Evolutionary conservation across 2,113 vertebrate species (phyloP), one percentile per base, ranked within the genome.

Genomic region (Platysternon megacephalum): DNA sequence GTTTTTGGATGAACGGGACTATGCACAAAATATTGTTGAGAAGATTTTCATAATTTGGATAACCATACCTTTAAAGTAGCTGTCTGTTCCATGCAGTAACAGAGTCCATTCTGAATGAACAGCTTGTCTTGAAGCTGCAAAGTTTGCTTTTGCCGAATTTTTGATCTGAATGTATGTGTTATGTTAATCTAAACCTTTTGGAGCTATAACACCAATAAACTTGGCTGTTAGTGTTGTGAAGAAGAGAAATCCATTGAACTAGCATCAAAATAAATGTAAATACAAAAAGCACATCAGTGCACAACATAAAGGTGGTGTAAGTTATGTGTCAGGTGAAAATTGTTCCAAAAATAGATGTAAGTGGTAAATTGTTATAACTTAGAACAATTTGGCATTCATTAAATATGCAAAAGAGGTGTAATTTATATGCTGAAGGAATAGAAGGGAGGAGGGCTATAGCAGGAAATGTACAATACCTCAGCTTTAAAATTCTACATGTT

Each of bases 1-100:
- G 6, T 52, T 35, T 82, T 42, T 65, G 1, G 2, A 22, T 85
- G 2, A 39, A 46, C 2, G 61, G 7, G 81, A 5, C 0, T 2
- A 11, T 10, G 44, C 1, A 53, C 32, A 84, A 61, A 90, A 52
- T 9, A 32, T 4, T 35, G 24, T 14, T 22, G 4, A 56, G 26
- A 91, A 91, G 21, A 0, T 6, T 79, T 32, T 84, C 84, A n/a
- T 48, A 89, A 0, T 1, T 22, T 39, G 9, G 21, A 68, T 8
- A 92, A 6, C 16, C 51, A 0, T 56, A 28, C 55, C 55, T 28
- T 56, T 56, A 56, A 56, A 56, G 55, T 56, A 56, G 55, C 26
- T 56, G 55, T 56, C 55, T 56, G 55, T 56, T 56, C 55, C 26
- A 12, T 56, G 55, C 10, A 56, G 55, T 53, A 53, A 53, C 52